Conservation (phyloP, 2,797 vertebrate species). For the Hylomyscus alleni region DNA sequence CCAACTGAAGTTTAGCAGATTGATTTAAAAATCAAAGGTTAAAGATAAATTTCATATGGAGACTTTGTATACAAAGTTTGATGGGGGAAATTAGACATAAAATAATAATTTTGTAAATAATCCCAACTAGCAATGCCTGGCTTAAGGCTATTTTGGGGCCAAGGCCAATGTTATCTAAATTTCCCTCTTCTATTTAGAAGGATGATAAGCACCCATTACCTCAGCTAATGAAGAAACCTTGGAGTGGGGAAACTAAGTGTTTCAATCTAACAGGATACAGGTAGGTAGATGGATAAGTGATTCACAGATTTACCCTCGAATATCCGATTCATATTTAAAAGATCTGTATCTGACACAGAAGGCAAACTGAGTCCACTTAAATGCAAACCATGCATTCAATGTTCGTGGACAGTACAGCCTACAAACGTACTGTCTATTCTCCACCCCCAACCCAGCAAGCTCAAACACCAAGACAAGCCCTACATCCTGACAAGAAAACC, state of each 20-base stretch:
- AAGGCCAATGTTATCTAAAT: background rate
- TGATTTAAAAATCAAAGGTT: conserved; percentile 38
- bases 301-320: background rate
- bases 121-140: background rate
- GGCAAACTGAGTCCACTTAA: background rate
- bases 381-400: rapidly evolving
- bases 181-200: background rate
- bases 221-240: background rate
- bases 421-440: rapidly evolving
- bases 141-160: background rate
- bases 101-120: background rate
- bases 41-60: conserved; percentile 5
- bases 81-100: background rate
- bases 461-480: background rate
- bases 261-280: background rate
- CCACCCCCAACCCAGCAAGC: background rate
- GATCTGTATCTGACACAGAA: background rate
- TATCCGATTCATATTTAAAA: background rate
- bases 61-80: background rate
- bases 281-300: background rate
- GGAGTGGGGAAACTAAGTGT: background rate
- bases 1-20: background rate
- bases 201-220: background rate
- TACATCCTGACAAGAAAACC: background rate
- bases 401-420: background rate